phyloP scores from a whole-genome alignment of 1,140 invertebrate species.

The Plectus sambesii region DNA sequence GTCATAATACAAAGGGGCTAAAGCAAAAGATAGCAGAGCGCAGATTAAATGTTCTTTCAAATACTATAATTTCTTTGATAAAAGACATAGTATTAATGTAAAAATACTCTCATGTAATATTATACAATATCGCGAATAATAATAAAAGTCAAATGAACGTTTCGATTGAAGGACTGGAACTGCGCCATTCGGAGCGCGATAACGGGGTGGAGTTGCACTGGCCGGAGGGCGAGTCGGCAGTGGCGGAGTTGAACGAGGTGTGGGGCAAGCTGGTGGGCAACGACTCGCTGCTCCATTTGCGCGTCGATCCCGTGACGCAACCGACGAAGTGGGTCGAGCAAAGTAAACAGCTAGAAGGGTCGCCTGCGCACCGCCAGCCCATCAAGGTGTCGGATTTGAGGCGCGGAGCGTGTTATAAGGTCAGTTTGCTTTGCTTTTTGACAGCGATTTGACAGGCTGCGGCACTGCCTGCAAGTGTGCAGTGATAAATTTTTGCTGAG shows the following conservation, averaged over 20 bases:
- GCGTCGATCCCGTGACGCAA: constrained; percentile 27
- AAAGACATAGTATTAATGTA: too few relatives aligned
- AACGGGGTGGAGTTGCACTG: constrained; percentile 11
- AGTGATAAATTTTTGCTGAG: too few relatives aligned
- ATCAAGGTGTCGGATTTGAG: constrained; percentile 26
- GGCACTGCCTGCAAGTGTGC: too few relatives aligned
- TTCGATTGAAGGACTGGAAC: constrained; percentile 26
- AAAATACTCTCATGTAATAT: too few relatives aligned
- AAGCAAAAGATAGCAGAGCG: too few relatives aligned
- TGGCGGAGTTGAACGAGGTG: constrained; percentile 31
- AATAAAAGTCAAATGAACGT: too few relatives aligned
- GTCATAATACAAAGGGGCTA: too few relatives aligned
- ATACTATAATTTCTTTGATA: too few relatives aligned
- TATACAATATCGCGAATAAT: too few relatives aligned
- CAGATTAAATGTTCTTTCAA: too few relatives aligned
- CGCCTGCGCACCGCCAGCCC: constrained; percentile 21
- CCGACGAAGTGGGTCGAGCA: not conserved
- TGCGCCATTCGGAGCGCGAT: constrained; percentile 16
- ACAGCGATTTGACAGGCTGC: too few relatives aligned
- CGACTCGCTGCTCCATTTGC: constrained; percentile 35
- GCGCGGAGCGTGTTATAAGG: constrained; percentile 38
- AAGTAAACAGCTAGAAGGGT: constrained; percentile 28
- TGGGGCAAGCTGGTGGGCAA: constrained; percentile 38
- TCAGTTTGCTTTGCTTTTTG: constrained; percentile 6
- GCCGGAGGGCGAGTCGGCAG: constrained; percentile 30